A percentile compares a stretch with the other conserved stretches of the same genome.
Evolutionary conservation across 2,113 vertebrate genomes (phyloP).

Genomic region (Oreochromis spilurus): DNA sequence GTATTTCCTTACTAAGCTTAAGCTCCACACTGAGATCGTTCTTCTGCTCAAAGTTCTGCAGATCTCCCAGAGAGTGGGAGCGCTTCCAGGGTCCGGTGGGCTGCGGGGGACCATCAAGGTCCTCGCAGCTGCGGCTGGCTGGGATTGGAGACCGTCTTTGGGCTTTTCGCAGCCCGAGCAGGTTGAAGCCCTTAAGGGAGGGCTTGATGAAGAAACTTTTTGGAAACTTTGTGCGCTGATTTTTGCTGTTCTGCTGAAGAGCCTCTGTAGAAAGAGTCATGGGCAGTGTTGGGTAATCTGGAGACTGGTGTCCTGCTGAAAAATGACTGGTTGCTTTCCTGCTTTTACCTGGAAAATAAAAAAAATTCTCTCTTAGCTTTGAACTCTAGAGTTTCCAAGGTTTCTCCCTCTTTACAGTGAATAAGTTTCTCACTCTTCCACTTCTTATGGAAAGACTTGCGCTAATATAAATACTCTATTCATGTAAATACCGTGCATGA

Average conservation of each 20-base stretch:
- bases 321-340: slow-evolving; percentile 78
- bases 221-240: slow-evolving; percentile 62
- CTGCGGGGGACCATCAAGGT: slow-evolving; percentile 74
- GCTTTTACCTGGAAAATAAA: slow-evolving; percentile 81
- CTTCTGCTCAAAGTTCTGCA: slow-evolving; percentile 64
- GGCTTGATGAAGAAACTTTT: slow-evolving; percentile 58
- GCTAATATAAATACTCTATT: neutral
- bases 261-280: slow-evolving; percentile 75
- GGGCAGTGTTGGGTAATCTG: slow-evolving; percentile 81
- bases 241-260: slow-evolving; percentile 70
- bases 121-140: slow-evolving; percentile 86
- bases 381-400: neutral
- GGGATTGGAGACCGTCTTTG: slow-evolving; percentile 74
- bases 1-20: slow-evolving; percentile 30
- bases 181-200: slow-evolving; percentile 65
- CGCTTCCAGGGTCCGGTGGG: slow-evolving; percentile 76
- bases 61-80: slow-evolving; percentile 89
- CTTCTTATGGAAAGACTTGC: neutral
- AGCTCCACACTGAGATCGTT: slow-evolving; percentile 26
- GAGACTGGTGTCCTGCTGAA: slow-evolving; percentile 74
- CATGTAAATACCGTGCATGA: neutral
- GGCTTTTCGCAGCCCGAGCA: slow-evolving; percentile 69
- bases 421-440: neutral
- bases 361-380: neutral
- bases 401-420: neutral